These are phyloP conservation scores for Pogonocherus hispidulus DNA, from an alignment of 2,888 invertebrate genomes.

Conservation along the genomic window DNA sequence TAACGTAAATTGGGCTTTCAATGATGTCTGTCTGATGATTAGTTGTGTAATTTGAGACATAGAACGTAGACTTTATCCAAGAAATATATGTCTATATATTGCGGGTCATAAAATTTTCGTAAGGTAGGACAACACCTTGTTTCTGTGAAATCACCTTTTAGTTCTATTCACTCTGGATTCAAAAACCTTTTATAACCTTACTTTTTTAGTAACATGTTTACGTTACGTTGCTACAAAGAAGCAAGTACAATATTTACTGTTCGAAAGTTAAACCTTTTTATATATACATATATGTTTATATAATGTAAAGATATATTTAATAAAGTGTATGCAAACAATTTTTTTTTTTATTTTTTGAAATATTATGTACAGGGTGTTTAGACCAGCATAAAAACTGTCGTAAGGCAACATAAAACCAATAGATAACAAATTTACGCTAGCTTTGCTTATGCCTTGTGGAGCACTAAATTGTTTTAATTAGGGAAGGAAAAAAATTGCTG, in stretches of 20 bases:
- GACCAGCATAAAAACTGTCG: too few relatives aligned
- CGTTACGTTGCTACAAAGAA: too few relatives aligned
- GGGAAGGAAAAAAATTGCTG: too few relatives aligned
- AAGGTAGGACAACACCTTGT: conserved; percentile 31
- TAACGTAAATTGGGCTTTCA: conserved; percentile 58
- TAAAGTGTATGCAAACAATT: conserved; percentile 23
- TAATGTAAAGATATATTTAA: conserved; percentile 27
- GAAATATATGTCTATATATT: conserved; percentile 6
- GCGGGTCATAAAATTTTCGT: conserved; percentile 22
- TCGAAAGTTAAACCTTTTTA: conserved; percentile 19
- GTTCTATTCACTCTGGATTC: conserved; percentile 20
- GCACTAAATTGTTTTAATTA: too few relatives aligned
- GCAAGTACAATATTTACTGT: conserved; percentile 7
- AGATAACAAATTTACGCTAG: too few relatives aligned
- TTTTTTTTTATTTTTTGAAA: conserved; percentile 31
- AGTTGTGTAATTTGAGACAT: conserved; percentile 40
- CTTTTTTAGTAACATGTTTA: background rate
- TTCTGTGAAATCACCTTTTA: conserved; percentile 27
- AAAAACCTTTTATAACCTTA: background rate
- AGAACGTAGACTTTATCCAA: conserved; percentile 27
- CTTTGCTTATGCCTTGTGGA: too few relatives aligned
- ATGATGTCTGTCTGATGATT: conserved; percentile 56
- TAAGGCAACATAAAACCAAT: too few relatives aligned
- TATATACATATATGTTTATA: conserved; percentile 20
- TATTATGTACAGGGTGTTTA: background rate